Evolutionary conservation across 2,888 invertebrate species (phyloP).

Genomic region (Norana najaformis): DNA sequence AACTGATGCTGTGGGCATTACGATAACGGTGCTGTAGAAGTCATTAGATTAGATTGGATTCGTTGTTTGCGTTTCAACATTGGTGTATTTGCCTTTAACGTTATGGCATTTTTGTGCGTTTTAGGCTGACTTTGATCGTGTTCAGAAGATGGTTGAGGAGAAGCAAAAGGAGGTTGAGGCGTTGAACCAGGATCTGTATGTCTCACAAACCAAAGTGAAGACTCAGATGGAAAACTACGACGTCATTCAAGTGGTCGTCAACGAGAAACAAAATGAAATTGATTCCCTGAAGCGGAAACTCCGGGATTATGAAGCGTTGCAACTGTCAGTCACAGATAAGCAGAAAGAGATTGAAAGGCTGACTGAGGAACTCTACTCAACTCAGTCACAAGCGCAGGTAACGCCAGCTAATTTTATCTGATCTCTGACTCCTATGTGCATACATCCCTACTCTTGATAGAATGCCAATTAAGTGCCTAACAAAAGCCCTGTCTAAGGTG

Average conservation of each 20-base stretch:
- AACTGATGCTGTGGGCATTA: too few species aligned
- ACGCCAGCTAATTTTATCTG: neutral
- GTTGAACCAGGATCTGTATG: slow-evolving; percentile 55
- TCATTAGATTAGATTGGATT: neutral
- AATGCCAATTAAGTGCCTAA: neutral
- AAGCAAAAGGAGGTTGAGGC: slow-evolving; percentile 58
- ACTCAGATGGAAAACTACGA: slow-evolving; percentile 51
- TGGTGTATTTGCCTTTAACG: slow-evolving; percentile 32
- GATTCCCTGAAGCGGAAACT: slow-evolving; percentile 49
- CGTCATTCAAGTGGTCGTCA: slow-evolving; percentile 59
- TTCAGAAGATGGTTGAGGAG: slow-evolving; percentile 60
- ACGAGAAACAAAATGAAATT: slow-evolving; percentile 59
- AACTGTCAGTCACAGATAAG: slow-evolving; percentile 60
- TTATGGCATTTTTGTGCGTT: slow-evolving; percentile 50
- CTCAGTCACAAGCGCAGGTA: neutral
- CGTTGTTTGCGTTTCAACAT: neutral
- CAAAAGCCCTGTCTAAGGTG: neutral
- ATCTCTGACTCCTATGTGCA: neutral
- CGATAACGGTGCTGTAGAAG: too few species aligned
- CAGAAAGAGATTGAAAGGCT: slow-evolving; percentile 57
- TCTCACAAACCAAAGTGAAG: slow-evolving; percentile 45
- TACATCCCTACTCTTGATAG: neutral
- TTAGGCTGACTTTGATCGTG: slow-evolving; percentile 61
- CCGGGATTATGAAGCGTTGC: slow-evolving; percentile 60
- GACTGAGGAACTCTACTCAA: slow-evolving; percentile 34